Evolutionary conservation across 2,888 invertebrate genomes (phyloP), one percentile per base, ranked within the genome.

Genomic region (Unio delphinus): DNA sequence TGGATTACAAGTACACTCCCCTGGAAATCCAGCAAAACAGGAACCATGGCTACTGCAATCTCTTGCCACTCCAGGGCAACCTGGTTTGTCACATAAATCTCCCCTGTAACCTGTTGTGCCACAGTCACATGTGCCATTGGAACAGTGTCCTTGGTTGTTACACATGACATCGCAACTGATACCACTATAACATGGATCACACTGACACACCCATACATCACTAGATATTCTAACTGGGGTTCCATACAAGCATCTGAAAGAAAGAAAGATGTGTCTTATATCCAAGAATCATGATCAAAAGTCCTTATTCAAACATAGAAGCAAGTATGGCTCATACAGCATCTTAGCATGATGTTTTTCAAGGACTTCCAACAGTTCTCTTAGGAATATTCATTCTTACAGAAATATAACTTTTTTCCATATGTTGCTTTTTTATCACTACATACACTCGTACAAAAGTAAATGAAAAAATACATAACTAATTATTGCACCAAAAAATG

Each of bases 1-100:
- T 6, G 70, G 75, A 30, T 79, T 66, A 74, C 84, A 85, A 20
- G 69, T 67, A 69, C 84, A 85, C 17, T 65, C 28, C 8, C 78
- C 75, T 23, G 72, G 67, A 1, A 77, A 72, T 11, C 78, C 75
- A 17, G 72, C 60, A 1, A 77, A 72, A 71, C 85, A 85, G 28
- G 64, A 26, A 26, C 83, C 84, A 69, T 80, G 82, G 2, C 78
- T 78, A 28, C 80, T 75, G 64, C 85, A 85, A 55, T 80, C 78
- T 55, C 57, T 55, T 1, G 68, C 71, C 26, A 73, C 63, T 1
- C 85, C 85, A 0, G 85, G 83, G 72, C 85, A 85, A 3, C 80
- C 80, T 8, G 62, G 45, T 15, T 63, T 69, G 20, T 81, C 79
- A 73, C 85, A 85, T 30, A 72, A 64, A 11, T 74, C 69, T 30